Evolutionary conservation across 2,888 invertebrate species (phyloP).

Genomic region (Volucella inanis): DNA sequence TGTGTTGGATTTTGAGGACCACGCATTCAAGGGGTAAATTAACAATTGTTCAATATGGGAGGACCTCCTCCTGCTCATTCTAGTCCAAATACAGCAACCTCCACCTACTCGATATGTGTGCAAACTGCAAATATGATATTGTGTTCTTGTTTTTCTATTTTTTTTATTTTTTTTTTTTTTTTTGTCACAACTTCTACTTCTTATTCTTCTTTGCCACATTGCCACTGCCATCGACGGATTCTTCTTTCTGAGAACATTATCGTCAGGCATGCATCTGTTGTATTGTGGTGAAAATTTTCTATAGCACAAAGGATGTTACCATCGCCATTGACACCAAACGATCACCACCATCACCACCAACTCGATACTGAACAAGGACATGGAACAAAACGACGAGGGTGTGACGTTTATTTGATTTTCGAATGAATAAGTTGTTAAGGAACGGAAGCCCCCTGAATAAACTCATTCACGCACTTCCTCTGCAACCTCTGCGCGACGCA

Average conservation of each 20-base stretch:
- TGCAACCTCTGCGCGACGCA: background rate
- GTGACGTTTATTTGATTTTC: constrained; percentile 73
- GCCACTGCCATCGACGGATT: background rate
- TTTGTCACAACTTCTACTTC: constrained; percentile 2
- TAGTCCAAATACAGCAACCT: background rate
- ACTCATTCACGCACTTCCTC: too few species aligned
- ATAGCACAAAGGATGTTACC: constrained; percentile 40
- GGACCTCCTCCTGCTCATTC: constrained; percentile 21
- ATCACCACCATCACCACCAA: constrained; percentile 1
- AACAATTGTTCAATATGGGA: constrained; percentile 63
- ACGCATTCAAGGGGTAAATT: constrained; percentile 70
- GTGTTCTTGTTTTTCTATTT: constrained; percentile 15
- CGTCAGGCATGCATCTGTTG: constrained; percentile 69
- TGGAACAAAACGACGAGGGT: constrained; percentile 56
- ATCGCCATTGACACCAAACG: background rate
- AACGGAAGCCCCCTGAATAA: background rate
- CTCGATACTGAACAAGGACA: constrained; percentile 22
- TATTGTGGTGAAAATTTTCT: constrained; percentile 65
- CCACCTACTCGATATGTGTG: constrained; percentile 39
- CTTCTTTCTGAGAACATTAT: constrained; percentile 54
- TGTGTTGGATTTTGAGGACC: constrained; percentile 6
- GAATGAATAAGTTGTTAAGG: constrained; percentile 64
- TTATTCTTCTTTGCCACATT: constrained; percentile 16
- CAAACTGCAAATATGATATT: constrained; percentile 48
- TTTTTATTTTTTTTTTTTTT: constrained; percentile 29